Evolutionary conservation across 2,113 vertebrate genomes (phyloP), one percentile per base, ranked within the genome.

Genomic region (Sialia sialis): DNA sequence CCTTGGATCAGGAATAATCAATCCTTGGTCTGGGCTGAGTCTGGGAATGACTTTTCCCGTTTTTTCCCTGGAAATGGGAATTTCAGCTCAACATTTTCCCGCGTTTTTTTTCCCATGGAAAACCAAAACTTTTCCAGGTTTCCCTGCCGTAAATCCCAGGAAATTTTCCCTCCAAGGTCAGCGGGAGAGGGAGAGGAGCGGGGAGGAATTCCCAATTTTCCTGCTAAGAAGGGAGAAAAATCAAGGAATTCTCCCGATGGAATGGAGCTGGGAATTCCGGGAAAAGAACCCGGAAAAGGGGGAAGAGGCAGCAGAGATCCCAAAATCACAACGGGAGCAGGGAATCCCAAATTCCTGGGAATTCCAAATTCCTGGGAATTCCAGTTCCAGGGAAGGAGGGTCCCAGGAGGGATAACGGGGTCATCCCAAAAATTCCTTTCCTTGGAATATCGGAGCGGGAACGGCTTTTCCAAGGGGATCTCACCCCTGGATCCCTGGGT

Each of bases 351-450:
- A 15, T 25, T 39, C 51, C 69, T 9, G 38, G 51, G 69, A 73
- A 73, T 30, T 9, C 29, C 39, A 51, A 25, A 15, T 25, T 39
- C 51, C 69, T 9, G 38, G 51, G 69, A 73, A 73, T 73, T n/a
- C 51, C 38, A 11, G 1, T 4, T 3, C 38, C 23, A 2, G 23
- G 38, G 51, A 55, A 20, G 8, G 16, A 5, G 38, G 22, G 5
- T 26, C 21, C 5, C 1, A 12, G 21, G 21, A 10, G 22, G 38
- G 49, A 25, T 6, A 18, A 14, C 1, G 2, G 22, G 21, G 9
- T 43, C 19, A 21, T 95, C 96, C 90, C 96, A 78, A 89, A 90
- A 95, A 87, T 94, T 96, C 52, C 81, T 97, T 95, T 70, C 62
- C 5, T 43, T 3, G 75, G 91, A 87, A 90, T 93, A 75, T 73